Conservation (phyloP, 2,888 invertebrate genomes). For the Sphaerophoria rueppellii region DNA sequence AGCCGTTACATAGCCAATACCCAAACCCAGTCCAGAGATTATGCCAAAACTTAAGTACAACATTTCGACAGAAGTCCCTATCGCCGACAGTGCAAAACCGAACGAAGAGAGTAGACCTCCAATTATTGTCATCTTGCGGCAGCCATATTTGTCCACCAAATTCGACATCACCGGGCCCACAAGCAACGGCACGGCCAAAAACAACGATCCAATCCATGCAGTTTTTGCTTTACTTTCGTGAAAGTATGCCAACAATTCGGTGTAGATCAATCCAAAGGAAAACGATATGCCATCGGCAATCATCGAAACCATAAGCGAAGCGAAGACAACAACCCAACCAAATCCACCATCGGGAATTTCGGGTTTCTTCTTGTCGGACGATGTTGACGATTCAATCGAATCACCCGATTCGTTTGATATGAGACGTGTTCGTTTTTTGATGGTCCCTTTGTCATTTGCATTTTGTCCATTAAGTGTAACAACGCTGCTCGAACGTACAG, state of each 20-base stretch:
- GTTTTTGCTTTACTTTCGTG: conserved; percentile 91
- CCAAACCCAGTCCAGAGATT: conserved; percentile 91
- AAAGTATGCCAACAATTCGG: conserved; percentile 91
- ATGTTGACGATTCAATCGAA: conserved; percentile 79
- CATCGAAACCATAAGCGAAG: conserved; percentile 92
- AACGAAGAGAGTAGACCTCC: conserved; percentile 88
- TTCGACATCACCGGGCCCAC: conserved; percentile 93
- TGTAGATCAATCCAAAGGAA: conserved; percentile 94
- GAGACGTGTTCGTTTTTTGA: conserved; percentile 78
- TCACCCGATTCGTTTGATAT: conserved; percentile 81
- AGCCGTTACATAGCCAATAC: conserved; percentile 92
- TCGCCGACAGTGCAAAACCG: conserved; percentile 90
- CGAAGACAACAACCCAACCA: conserved; percentile 87
- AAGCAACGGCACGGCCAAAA: conserved; percentile 93
- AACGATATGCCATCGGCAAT: conserved; percentile 97
- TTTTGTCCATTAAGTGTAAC: conserved; percentile 75
- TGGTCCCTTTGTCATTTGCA: conserved; percentile 66
- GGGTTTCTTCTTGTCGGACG: conserved; percentile 80
- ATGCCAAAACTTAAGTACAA: conserved; percentile 94
- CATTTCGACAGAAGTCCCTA: conserved; percentile 88
- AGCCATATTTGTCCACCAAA: conserved; percentile 93
- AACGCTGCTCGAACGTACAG: conserved; percentile 77
- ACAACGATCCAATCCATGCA: conserved; percentile 94
- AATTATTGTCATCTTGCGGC: conserved; percentile 88
- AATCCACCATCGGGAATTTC: conserved; percentile 82